phyloP scores from a whole-genome alignment of 2,888 invertebrate species.

The Lochmaea crataegi region DNA sequence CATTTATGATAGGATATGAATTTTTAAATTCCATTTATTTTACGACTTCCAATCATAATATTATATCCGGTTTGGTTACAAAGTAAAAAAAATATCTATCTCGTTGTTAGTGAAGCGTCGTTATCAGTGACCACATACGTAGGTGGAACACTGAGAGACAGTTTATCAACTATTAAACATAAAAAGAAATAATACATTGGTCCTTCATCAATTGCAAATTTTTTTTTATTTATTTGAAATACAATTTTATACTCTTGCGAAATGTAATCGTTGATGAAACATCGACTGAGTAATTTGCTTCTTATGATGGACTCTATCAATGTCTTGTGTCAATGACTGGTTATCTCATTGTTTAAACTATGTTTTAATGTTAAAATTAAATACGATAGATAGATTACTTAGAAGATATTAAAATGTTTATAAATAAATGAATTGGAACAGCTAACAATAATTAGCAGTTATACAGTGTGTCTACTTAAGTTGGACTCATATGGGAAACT shows the following conservation, averaged over 20 bases:
- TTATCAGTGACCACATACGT: slow-evolving; percentile 7
- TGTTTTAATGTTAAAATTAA: slow-evolving; percentile 1
- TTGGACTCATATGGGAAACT: too few relatives aligned
- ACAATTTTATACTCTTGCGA: background rate
- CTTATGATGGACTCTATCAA: background rate
- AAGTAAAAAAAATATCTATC: slow-evolving; percentile 8
- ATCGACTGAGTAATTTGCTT: background rate
- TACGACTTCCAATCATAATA: background rate
- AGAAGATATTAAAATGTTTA: background rate
- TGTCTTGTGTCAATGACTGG: slow-evolving; percentile 11
- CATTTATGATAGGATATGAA: too few relatives aligned
- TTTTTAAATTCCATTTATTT: background rate
- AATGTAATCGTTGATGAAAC: background rate
- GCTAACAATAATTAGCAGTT: too few relatives aligned
- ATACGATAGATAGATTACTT: background rate
- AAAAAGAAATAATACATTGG: background rate
- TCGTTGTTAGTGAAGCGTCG: background rate
- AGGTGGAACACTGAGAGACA: slow-evolving; percentile 1
- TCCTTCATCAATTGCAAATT: background rate
- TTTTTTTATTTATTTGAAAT: background rate
- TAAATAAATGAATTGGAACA: background rate
- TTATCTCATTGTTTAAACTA: slow-evolving; percentile 13
- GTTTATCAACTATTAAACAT: background rate
- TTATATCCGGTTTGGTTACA: slow-evolving; percentile 2
- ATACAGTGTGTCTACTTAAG: too few relatives aligned